Conservation (phyloP, 2,888 invertebrate species). For the Lepidochrysops patricia region DNA sequence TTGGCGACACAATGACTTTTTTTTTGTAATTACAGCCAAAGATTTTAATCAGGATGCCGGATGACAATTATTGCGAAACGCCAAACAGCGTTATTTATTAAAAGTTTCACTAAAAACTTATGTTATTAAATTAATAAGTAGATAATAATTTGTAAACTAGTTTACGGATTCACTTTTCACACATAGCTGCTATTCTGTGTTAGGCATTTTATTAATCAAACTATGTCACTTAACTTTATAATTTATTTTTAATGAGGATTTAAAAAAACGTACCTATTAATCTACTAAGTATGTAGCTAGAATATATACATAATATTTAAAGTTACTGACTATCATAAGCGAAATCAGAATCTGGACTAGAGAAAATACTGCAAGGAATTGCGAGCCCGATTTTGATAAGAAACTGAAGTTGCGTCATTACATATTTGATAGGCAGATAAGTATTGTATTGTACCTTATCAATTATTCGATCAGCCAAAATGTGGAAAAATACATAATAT, state of each 20-base stretch:
- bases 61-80: constrained; percentile 25
- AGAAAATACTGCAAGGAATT: no score
- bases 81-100: background rate
- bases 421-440: no score
- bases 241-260: background rate
- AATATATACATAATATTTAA: no score
- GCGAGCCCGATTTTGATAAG: no score
- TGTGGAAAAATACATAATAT: no score
- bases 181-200: background rate
- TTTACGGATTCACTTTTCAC: background rate
- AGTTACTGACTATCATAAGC: no score
- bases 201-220: background rate
- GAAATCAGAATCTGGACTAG: no score
- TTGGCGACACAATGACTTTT: constrained; percentile 36
- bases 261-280: no score
- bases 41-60: constrained; percentile 42
- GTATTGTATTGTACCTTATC: no score
- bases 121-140: background rate
- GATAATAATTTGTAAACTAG: background rate
- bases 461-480: no score
- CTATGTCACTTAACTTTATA: background rate
- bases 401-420: no score
- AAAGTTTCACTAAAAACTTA: background rate
- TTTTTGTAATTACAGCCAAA: constrained; percentile 26
- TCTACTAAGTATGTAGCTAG: no score